phyloP scores from a whole-genome alignment of 2,888 invertebrate genomes.

The Seladonia tumulorum region DNA sequence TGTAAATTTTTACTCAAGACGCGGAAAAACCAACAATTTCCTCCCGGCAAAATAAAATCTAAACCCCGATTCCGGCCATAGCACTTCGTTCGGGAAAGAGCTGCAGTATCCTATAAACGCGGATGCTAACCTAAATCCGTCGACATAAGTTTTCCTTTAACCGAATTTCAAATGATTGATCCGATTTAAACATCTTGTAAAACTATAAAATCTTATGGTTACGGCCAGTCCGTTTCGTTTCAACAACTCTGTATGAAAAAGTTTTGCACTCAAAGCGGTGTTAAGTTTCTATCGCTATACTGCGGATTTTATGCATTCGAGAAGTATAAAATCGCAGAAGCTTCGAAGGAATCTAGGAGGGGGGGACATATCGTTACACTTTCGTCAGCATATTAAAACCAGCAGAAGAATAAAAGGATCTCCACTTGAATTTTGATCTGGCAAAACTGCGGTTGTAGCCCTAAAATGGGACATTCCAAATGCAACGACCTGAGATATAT shows the following conservation, averaged over 20 bases:
- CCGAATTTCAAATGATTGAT: neutral
- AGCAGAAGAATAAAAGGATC: neutral
- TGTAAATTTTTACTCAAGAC: no score
- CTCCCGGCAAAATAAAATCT: neutral
- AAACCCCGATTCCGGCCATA: neutral
- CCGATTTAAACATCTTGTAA: neutral
- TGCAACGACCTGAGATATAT: neutral
- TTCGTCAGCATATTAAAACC: neutral
- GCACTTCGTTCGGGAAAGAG: neutral
- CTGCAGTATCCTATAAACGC: neutral
- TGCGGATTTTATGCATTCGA: neutral
- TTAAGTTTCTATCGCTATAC: neutral
- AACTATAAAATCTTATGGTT: neutral
- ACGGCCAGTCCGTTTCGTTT: neutral
- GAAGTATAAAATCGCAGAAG: neutral
- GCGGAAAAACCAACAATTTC: neutral
- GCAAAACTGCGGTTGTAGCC: neutral
- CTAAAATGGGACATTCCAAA: neutral
- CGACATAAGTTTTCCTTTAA: neutral
- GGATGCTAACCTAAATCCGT: neutral
- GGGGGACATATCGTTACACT: no score
- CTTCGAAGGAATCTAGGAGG: neutral
- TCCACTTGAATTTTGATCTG: neutral
- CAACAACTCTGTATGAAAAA: neutral
- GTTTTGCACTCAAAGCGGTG: neutral